Evolutionary conservation across 2,113 vertebrate genomes (phyloP), one percentile per base, ranked within the genome.

Genomic region (Marmota monax): DNA sequence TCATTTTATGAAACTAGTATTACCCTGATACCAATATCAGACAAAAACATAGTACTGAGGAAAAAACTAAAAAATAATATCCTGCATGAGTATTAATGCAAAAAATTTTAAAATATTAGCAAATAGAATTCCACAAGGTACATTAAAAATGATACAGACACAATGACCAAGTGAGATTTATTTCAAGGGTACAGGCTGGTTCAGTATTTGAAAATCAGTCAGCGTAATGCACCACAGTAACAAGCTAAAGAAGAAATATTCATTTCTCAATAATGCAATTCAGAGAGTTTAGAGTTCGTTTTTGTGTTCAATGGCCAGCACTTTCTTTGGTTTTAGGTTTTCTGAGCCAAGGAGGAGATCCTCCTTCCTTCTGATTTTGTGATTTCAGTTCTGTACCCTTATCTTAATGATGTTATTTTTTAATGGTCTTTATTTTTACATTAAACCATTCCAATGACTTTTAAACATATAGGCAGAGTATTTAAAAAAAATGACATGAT

Each of bases 341-440:
- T 95, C 88, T n/a, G 42, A 56, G 69, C 23, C 69, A 65, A 45
- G 45, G 45, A 42, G 42, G 12, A 18, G 7, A 88, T 53, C 4
- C 11, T 39, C 58, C 48, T 72, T 20, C 32, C 4, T 78, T 69
- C 7, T 22, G 39, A 56, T 87, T 85, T 48, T 18, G 29, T 63
- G 87, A 56, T 56, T 90, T 83, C 76, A 80, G 56, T 80, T 79
- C n/a, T 89, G 72, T 45, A 34, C 72, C 25, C 10, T 92, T 37
- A 58, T 85, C 61, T 72, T 92, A 72, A 72, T 92, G 69, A 90
- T 83, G 76, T 34, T 76, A 37, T 74, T 74, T 79, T 97, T 87
- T 37, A 84, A 25, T 63, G 17, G 37, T 82, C 37, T 78, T 86
- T 88, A 51, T 84, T 91, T 96, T 42, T 63, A 56, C 79, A 65